Percentiles rank a stretch among this genome's conserved stretches.
phyloP scores from a whole-genome alignment of 2,113 vertebrate genomes.

The Calyptommatus sinebrachiatus region DNA sequence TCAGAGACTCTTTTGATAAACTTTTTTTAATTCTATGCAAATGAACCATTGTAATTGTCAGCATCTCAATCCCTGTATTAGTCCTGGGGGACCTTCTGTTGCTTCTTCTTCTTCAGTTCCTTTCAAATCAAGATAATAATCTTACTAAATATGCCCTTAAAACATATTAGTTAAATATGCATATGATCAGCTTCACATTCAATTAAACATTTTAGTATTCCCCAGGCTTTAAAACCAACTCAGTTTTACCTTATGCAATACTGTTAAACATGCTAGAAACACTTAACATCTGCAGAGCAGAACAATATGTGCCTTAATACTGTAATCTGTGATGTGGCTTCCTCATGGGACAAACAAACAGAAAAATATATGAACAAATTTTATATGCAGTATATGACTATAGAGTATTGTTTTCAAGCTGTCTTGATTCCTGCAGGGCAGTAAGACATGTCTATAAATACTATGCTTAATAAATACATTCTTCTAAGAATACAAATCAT shows the following conservation, averaged over 20 bases:
- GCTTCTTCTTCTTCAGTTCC: constrained; percentile 15
- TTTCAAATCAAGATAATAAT: constrained; percentile 33
- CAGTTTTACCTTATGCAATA: constrained; percentile 10
- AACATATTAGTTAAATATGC: constrained; percentile 34
- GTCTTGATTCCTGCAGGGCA: neutral
- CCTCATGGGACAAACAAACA: constrained; percentile 1
- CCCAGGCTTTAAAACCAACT: constrained; percentile 23
- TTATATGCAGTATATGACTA: neutral
- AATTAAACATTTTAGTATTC: constrained; percentile 32
- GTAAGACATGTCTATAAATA: neutral
- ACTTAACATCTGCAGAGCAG: constrained; percentile 15
- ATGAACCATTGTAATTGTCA: constrained; percentile 14
- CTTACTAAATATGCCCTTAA: constrained; percentile 29
- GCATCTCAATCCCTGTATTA: constrained; percentile 6
- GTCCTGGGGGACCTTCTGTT: constrained; percentile 11
- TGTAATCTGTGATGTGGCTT: neutral
- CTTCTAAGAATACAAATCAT: neutral
- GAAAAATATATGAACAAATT: too few relatives aligned
- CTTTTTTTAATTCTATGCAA: constrained; percentile 22
- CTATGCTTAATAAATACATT: neutral
- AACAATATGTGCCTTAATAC: constrained; percentile 1
- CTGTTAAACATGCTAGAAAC: constrained; percentile 16
- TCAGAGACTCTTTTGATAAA: constrained; percentile 4
- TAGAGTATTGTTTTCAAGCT: neutral
- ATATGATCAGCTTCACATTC: constrained; percentile 30